phyloP scores from a whole-genome alignment of 2,797 vertebrate species.

The Sebastes oblongus region DNA sequence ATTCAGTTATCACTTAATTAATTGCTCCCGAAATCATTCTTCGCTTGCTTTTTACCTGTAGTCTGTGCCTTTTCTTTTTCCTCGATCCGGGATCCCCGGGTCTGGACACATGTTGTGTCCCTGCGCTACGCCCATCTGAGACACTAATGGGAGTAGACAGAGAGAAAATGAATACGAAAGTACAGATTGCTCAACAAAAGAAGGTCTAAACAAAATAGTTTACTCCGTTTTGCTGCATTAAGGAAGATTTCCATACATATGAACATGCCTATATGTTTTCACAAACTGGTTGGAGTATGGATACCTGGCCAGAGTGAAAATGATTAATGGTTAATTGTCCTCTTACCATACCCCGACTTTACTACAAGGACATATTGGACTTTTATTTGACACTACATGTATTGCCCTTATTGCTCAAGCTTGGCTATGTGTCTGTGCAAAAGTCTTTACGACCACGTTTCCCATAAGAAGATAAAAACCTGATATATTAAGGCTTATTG shows the following conservation, averaged over 20 bases:
- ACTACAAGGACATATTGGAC: not conserved
- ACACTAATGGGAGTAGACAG: constrained; percentile 83
- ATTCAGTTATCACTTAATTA: not conserved
- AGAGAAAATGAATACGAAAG: not conserved
- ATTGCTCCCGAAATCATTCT: not conserved
- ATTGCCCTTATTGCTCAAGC: not conserved
- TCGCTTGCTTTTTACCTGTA: constrained; percentile 88
- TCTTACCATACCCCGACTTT: not conserved
- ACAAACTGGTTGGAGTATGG: not conserved
- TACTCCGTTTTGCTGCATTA: not conserved
- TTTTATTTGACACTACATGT: not conserved
- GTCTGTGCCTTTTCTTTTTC: constrained; percentile 98
- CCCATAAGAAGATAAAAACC: not conserved
- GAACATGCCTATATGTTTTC: too few species aligned
- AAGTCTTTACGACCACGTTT: not conserved
- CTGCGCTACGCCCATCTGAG: constrained; percentile 98
- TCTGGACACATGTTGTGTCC: constrained; percentile 99
- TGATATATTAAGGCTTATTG: not conserved
- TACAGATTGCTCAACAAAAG: not conserved
- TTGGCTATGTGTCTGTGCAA: not conserved
- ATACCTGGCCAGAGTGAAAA: not conserved
- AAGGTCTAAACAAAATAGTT: not conserved
- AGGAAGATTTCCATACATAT: not conserved
- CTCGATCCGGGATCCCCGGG: constrained; percentile 96
- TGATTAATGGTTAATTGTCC: not conserved